These are phyloP conservation scores for Piprites chloris DNA, from an alignment of 2,113 vertebrate species.

Conservation along the genomic window DNA sequence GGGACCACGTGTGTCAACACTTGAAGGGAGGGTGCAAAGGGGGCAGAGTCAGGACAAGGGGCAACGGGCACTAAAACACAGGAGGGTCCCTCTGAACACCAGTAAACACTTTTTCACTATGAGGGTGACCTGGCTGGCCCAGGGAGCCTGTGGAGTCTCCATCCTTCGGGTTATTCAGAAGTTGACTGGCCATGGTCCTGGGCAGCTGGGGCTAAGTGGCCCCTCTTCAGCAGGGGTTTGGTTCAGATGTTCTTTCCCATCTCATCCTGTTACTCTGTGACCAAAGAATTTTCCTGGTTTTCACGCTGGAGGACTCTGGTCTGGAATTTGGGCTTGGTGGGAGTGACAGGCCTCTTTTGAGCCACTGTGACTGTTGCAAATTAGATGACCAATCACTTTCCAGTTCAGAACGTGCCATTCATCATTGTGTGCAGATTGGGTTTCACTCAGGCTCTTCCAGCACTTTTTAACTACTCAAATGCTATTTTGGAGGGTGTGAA, in stretches of 20 bases:
- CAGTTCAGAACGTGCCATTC: not conserved
- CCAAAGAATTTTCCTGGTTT: not conserved
- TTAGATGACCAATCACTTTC: not conserved
- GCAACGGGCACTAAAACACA: not conserved
- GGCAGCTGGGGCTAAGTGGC: not conserved
- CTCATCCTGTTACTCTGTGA: not conserved
- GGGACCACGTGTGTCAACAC: not conserved
- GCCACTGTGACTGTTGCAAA: not conserved
- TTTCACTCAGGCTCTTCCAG: not conserved
- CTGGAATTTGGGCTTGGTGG: not conserved
- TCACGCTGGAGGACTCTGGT: not conserved
- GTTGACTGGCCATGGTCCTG: fast-evolving
- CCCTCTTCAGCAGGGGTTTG: not conserved
- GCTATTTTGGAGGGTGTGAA: not conserved
- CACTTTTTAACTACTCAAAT: not conserved
- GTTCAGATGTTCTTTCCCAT: not conserved
- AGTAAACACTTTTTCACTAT: not conserved
- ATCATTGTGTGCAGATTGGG: not conserved
- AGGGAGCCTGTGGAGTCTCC: not conserved
- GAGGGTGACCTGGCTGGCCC: not conserved
- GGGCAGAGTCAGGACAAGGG: not conserved
- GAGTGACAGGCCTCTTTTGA: not conserved
- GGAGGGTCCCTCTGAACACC: not conserved
- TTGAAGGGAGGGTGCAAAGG: not conserved
- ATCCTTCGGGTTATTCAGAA: not conserved